Base-by-base conservation (phyloP, 1,140 invertebrate species). In the Cydia amplana region DNA sequence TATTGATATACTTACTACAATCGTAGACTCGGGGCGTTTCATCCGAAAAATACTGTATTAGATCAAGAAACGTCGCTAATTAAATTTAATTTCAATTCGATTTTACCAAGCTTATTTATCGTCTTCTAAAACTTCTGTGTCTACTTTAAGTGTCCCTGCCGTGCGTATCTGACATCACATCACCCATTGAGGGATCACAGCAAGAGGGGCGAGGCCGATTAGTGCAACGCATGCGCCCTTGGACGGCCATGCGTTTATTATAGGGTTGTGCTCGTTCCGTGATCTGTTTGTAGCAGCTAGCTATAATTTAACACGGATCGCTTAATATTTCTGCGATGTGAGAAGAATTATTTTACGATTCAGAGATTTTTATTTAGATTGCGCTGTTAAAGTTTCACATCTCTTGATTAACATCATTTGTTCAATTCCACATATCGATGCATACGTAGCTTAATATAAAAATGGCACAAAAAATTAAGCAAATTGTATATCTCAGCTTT, bases 111-210 rank as follows among this genome's bases (percentile, higher is more conserved):
- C 23, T 20, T 23, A 60, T 60, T 23, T 20, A 23, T 60, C 2
- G n/a, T 20, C 18, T 60, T 60, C 7, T 60, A 51, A 51, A 51
- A 2, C 23, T 60, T n/a, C n/a, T 60, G 20, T 23, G 1, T n/a
- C 2, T 23, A 55, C 0, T 55, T 55, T 55, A 55, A 16, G n/a
- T 40, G 23, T 14, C 32, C 32, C 32, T 70, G 43, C 32, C 65
- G 16, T 70, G 65, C 36, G 32, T 70, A 36, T 70, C n/a, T 70
- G 65, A 43, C 65, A 70, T 82, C 79, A 70, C 65, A 70, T 80
- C 79, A 79, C 75, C 73, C 81, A 82, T 80, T 82, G 70, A 82
- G 72, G 64, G 49, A 51, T 64, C 40, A 60, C 75, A 70, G 28
- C 49, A 73, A 46, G 46, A 78, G 75, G 79, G 81, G 81, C 79